Base-by-base conservation (phyloP, 2,113 vertebrate genomes). In the Pteropus alecto region DNA sequence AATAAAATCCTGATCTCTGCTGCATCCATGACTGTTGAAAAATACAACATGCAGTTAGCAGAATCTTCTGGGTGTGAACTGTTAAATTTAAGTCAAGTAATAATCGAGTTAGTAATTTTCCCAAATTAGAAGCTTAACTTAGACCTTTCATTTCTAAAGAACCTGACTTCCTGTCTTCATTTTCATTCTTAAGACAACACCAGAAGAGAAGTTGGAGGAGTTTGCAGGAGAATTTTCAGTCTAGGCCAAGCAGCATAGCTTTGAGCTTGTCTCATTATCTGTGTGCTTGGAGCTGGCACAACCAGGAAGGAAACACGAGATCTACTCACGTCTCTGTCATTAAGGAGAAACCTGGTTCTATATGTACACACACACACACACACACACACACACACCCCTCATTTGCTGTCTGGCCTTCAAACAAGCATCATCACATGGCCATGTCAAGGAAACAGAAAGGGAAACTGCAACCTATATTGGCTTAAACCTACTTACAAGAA, bases 391-490 rank as follows among this genome's bases (percentile, higher is more conserved):
- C 51, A 97, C 87, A 68, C 82, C 90, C 30, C 21, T 88, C 2
- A 0, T 88, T 96, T 89, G 38, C 12, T 92, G 71, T 33, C 92
- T 97, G 83, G 70, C 87, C 83, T 98, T 98, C 76, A 96, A 76
- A 97, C 28, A 97, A 71, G 46, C 93, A 97, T 46, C 51, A 96
- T 68, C 0, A 2, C 84, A 60, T 86, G 94, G 12, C 12, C n/a
- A 97, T 89, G 35, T 97, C 81, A 91, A 97, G 61, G 54, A 87
- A 98, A 95, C 7, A 43, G 38, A 86, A 95, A 73, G 18, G 95
- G 65, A 96, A 97, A 92, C 13, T 87, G 35, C 94, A 97, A 97
- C 97, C 96, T 98, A 94, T 33, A 98, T 97, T 97, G 97, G 86
- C 93, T 98, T 98, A 98, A 97, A 93, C 5, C 24, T 79, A 26